Base-by-base conservation (phyloP, 2,113 vertebrate genomes). In the Plecturocebus donacophilus region DNA sequence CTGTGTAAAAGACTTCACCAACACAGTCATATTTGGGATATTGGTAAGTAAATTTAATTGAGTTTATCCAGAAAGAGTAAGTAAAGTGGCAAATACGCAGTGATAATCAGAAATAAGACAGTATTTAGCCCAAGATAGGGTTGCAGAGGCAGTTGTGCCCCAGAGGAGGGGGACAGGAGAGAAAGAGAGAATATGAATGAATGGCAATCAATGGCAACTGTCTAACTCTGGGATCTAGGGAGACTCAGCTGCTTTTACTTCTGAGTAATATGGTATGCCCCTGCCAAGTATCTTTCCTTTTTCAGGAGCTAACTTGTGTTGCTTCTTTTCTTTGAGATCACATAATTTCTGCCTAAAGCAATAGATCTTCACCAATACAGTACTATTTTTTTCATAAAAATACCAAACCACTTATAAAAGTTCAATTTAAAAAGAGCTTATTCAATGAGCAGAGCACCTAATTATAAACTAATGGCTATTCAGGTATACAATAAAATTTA, bases 351-450 rank as follows among this genome's bases (percentile, higher is more conserved):
- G 49, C 42, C 25, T 93, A 71, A 1, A 68, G n/a, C 49, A 64
- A 71, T 32, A 79, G 54, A 20, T 21, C 8, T 90, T 96, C 14
- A 89, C 20, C 52, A 93, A 38, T 68, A 76, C 38, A 73, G 32
- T 32, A 54, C 17, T 66, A 17, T 90, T 76, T 87, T 75, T 56
- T 9, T 10, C 61, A 38, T 84, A 45, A 40, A 81, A 84, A 92
- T 85, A 14, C 23, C 17, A 86, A 91, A 75, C 1, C 5, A 71
- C 42, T 80, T 64, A 23, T 35, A 20, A 71, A 79, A 68, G 21
- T 40, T 75, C 54, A 54, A 27, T 83, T 93, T 95, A 25, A 97
- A 93, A 90, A 86, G 20, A 94, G 79, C 19, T 83, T 16, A 17
- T 88, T 88, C 52, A 89, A 16, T 91, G 32, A 93, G 32, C 12